Percentiles rank a stretch among this genome's conserved stretches.
These are phyloP conservation scores for Rhegmatorhina hoffmannsi DNA, from an alignment of 2,113 vertebrate species.

Conservation along the genomic window DNA sequence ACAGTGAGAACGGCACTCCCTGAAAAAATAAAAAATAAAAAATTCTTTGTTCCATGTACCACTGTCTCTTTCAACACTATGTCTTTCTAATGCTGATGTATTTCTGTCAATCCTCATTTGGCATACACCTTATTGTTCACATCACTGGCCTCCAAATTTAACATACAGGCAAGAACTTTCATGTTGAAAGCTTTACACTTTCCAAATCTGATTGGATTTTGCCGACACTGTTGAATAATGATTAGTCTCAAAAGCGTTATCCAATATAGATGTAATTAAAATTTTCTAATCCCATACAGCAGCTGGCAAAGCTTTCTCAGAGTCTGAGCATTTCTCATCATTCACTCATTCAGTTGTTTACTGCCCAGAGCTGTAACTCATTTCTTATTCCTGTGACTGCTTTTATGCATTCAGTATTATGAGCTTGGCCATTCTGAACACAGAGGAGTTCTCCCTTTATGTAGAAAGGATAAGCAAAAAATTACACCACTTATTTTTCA, in stretches of 20 bases:
- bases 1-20: background rate
- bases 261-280: conserved; percentile 9
- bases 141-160: background rate
- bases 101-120: background rate
- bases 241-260: background rate
- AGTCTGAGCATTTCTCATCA: background rate
- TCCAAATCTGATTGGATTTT: background rate
- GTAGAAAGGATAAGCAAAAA: background rate
- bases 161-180: background rate
- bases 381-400: background rate
- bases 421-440: background rate
- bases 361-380: background rate
- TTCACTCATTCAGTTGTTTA: background rate
- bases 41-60: background rate
- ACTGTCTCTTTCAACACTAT: background rate
- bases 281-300: background rate
- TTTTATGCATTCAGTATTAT: background rate
- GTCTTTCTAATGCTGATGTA: background rate
- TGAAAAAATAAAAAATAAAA: background rate
- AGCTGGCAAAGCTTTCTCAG: background rate
- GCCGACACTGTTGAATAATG: background rate
- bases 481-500: background rate
- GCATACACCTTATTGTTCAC: background rate
- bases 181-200: background rate
- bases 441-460: background rate